Conservation (phyloP, 1,140 invertebrate genomes). For the Diprion similis region DNA sequence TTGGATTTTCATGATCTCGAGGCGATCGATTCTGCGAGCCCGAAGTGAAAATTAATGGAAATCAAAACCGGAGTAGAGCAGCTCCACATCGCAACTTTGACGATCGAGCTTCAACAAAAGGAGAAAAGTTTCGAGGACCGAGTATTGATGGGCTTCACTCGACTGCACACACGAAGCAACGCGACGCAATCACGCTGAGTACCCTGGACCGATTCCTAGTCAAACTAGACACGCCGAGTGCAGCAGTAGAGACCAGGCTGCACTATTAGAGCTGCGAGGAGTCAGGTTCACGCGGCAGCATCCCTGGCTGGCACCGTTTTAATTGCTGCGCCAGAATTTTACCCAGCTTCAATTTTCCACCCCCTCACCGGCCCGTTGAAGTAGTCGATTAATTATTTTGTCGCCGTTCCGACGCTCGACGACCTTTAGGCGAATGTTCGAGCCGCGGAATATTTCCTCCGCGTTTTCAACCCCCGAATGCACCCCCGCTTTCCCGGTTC, state of each 20-base stretch:
- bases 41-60: no score
- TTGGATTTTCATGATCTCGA: no score
- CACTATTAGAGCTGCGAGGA: no score
- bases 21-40: no score
- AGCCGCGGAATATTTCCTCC: no score
- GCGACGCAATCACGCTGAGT: conserved; percentile 5
- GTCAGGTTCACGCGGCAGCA: no score
- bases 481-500: no score
- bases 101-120: not conserved
- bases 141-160: not conserved
- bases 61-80: no score
- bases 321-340: not conserved
- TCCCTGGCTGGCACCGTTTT: not conserved
- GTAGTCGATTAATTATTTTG: not conserved
- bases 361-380: not conserved
- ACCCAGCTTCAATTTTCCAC: not conserved
- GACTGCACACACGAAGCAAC: not conserved
- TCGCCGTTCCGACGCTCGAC: not conserved
- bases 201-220: conserved; percentile 6
- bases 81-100: not conserved
- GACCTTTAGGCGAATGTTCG: no score
- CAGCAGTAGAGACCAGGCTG: not conserved
- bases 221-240: not conserved
- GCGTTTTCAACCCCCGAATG: no score
- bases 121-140: not conserved